These are phyloP conservation scores for Epizoanthus scotinus DNA, from an alignment of 92 coral and sea anemone species.

Conservation along the genomic window DNA sequence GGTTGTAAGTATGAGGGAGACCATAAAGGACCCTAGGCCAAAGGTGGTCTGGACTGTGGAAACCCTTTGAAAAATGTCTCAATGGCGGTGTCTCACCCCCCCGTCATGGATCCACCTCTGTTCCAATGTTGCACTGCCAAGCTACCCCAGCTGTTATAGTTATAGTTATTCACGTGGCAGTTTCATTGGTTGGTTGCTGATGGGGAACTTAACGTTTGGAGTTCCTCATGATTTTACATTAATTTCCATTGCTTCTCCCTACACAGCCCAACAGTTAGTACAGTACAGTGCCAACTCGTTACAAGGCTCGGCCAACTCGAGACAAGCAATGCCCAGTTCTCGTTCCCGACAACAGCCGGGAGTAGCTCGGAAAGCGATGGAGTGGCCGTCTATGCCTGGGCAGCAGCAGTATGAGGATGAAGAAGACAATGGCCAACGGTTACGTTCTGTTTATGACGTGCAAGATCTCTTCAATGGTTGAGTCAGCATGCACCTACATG, in stretches of 20 bases:
- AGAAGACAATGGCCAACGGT: slow-evolving; percentile 44
- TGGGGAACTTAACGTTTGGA: too few relatives aligned
- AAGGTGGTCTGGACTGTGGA: too few relatives aligned
- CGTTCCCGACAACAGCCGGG: slow-evolving; percentile 50
- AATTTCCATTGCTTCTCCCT: neutral
- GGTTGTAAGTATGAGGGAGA: too few relatives aligned
- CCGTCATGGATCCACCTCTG: too few relatives aligned
- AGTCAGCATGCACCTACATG: neutral
- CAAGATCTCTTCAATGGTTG: slow-evolving; percentile 84
- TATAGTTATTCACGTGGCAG: too few relatives aligned
- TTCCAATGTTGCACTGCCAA: too few relatives aligned
- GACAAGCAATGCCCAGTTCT: slow-evolving; percentile 59
- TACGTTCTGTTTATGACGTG: slow-evolving; percentile 56
- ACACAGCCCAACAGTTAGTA: slow-evolving; percentile 70
- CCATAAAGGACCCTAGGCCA: too few relatives aligned
- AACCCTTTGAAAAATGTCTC: too few relatives aligned
- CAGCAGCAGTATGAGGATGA: slow-evolving; percentile 54
- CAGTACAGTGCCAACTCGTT: slow-evolving; percentile 63
- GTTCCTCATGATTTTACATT: too few relatives aligned
- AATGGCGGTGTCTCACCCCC: too few relatives aligned
- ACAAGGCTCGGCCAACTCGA: slow-evolving; percentile 54
- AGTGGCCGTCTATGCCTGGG: slow-evolving; percentile 63
- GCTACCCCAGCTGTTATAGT: too few relatives aligned
- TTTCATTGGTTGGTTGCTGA: too few relatives aligned
- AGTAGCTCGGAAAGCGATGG: slow-evolving; percentile 65